Evolutionary conservation across 2,113 vertebrate species (phyloP).

Genomic region (Chitala chitala): DNA sequence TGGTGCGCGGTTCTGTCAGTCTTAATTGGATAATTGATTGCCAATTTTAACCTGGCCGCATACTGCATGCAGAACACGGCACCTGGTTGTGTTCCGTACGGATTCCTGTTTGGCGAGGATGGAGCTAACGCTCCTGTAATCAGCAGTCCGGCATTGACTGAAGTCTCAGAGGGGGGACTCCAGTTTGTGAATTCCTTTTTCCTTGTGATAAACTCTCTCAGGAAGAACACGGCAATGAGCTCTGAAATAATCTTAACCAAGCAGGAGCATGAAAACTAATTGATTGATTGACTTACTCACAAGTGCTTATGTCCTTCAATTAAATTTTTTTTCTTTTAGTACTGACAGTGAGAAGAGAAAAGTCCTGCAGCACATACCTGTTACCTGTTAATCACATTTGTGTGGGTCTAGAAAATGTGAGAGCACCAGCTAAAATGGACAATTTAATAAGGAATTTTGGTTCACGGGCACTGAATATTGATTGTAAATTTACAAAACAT

Average conservation of each 20-base stretch:
- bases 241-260: not conserved
- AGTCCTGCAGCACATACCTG: no score
- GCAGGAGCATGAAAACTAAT: slow-evolving; percentile 1
- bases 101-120: slow-evolving; percentile 66
- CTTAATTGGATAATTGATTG: slow-evolving; percentile 78
- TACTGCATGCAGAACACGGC: slow-evolving; percentile 71
- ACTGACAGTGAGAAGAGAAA: no score
- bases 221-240: not conserved
- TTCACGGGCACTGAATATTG: no score
- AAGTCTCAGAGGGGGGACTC: slow-evolving; percentile 15
- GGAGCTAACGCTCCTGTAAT: slow-evolving; percentile 67
- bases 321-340: no score
- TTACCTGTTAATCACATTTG: no score
- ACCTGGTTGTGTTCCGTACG: slow-evolving; percentile 66
- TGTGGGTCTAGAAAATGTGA: no score
- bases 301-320: not conserved
- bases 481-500: no score
- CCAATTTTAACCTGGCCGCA: slow-evolving; percentile 73
- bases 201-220: not conserved
- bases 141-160: slow-evolving; percentile 51
- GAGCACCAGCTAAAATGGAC: no score
- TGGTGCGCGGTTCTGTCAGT: slow-evolving; percentile 74
- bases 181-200: not conserved
- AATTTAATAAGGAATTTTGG: no score
- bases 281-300: not conserved